A percentile compares a stretch with the other conserved stretches of the same genome.
These are phyloP conservation scores for Trilocha varians DNA, from an alignment of 2,888 invertebrate genomes.

Conservation along the genomic window DNA sequence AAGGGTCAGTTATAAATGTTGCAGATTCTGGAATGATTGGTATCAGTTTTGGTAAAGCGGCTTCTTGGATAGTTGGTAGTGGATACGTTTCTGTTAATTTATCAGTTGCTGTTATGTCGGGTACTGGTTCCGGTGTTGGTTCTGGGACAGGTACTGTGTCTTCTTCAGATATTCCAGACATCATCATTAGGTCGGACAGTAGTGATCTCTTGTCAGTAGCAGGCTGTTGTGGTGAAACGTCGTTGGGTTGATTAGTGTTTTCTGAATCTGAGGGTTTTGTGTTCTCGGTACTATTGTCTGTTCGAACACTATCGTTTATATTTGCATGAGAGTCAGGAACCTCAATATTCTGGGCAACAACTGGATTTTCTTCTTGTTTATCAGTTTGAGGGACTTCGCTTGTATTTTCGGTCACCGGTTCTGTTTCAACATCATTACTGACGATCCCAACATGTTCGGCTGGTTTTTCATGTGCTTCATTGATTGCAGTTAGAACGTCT, in stretches of 20 bases:
- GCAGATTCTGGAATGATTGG: not conserved
- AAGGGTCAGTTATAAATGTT: not conserved
- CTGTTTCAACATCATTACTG: too few relatives aligned
- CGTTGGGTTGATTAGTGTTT: conserved; percentile 7
- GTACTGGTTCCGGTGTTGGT: conserved; percentile 3
- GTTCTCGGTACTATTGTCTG: not conserved
- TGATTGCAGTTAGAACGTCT: too few relatives aligned
- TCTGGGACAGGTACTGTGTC: conserved; percentile 24
- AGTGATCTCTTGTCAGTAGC: conserved; percentile 41
- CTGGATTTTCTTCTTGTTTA: too few relatives aligned
- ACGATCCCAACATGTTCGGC: too few relatives aligned
- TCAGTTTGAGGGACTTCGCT: too few relatives aligned
- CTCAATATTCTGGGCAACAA: not conserved
- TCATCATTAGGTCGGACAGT: conserved; percentile 62
- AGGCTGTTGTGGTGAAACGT: not conserved
- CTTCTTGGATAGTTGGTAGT: not conserved
- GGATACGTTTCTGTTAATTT: too few relatives aligned
- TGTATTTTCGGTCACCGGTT: too few relatives aligned
- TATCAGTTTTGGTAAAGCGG: not conserved
- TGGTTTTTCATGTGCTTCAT: too few relatives aligned
- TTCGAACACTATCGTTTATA: not conserved
- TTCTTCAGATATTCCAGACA: conserved; percentile 59
- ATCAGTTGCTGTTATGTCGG: conserved; percentile 1
- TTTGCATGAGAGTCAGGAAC: not conserved
- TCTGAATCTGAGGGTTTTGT: conserved; percentile 5